Evolutionary conservation across 2,113 vertebrate species (phyloP).

Genomic region (Podiceps cristatus): DNA sequence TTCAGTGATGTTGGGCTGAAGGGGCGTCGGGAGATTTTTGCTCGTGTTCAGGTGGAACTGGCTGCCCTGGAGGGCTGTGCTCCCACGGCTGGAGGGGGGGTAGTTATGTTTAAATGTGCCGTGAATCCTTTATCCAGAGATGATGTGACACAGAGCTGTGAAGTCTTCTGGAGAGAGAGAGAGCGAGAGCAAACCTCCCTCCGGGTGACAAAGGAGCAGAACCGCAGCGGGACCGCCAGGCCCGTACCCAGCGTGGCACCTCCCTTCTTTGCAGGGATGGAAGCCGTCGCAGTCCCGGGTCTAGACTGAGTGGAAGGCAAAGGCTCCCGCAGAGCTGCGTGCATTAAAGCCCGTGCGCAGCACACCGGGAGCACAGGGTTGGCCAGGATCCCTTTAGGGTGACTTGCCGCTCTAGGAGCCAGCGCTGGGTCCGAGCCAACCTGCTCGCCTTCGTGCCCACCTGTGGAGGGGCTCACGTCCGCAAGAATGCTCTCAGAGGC

Average conservation of each 20-base stretch:
- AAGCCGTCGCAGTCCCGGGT: not conserved
- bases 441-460: not conserved
- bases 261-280: not conserved
- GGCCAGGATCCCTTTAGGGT: not conserved
- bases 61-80: not conserved
- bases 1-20: not conserved
- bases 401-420: fast-evolving
- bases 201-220: not conserved
- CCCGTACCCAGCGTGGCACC: not conserved
- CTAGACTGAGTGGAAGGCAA: not conserved
- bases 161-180: not conserved
- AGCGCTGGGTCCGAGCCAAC: not conserved
- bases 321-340: not conserved
- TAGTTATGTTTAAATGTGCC: not conserved
- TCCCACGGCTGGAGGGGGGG: not conserved
- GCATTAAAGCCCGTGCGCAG: not conserved
- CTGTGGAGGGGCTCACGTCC: not conserved
- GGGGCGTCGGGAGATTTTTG: not conserved
- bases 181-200: not conserved
- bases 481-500: not conserved
- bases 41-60: not conserved
- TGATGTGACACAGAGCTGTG: not conserved
- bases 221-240: not conserved
- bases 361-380: not conserved
- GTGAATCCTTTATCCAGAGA: not conserved